phyloP scores from a whole-genome alignment of 2,888 invertebrate genomes.

The Amphimallon solstitiale region DNA sequence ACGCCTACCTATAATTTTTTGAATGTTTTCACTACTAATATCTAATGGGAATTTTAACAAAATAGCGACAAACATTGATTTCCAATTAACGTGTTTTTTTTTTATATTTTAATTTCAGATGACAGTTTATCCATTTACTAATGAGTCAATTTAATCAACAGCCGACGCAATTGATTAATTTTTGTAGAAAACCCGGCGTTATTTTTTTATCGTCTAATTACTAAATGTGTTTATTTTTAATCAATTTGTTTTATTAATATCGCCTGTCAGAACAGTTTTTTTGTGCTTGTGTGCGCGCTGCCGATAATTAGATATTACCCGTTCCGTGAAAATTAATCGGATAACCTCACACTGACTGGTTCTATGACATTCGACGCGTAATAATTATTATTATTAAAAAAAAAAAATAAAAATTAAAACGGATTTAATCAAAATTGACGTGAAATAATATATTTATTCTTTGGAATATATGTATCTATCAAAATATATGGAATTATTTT shows the following conservation, averaged over 20 bases:
- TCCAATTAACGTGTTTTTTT: neutral
- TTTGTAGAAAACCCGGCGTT: neutral
- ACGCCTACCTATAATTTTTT: too few species aligned
- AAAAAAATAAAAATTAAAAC: neutral
- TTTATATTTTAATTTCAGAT: neutral
- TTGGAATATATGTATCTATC: neutral
- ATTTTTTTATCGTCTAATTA: conserved; percentile 20
- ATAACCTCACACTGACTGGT: neutral
- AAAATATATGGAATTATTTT: conserved; percentile 11
- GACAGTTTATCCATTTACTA: conserved; percentile 6
- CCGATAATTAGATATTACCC: conserved; percentile 24
- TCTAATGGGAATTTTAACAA: neutral
- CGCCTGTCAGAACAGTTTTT: neutral
- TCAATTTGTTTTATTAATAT: conserved; percentile 23
- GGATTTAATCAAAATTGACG: conserved; percentile 23
- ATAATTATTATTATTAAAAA: neutral
- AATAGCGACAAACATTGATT: neutral
- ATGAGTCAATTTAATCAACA: conserved; percentile 11
- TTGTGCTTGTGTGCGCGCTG: neutral
- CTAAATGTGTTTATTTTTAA: conserved; percentile 33
- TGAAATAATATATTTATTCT: conserved; percentile 6
- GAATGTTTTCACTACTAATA: too few species aligned
- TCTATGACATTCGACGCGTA: neutral
- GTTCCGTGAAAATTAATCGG: conserved; percentile 15
- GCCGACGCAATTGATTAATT: conserved; percentile 9